These are phyloP conservation scores for Heterotilapia buettikoferi DNA, from an alignment of 2,113 vertebrate species.

Conservation along the genomic window DNA sequence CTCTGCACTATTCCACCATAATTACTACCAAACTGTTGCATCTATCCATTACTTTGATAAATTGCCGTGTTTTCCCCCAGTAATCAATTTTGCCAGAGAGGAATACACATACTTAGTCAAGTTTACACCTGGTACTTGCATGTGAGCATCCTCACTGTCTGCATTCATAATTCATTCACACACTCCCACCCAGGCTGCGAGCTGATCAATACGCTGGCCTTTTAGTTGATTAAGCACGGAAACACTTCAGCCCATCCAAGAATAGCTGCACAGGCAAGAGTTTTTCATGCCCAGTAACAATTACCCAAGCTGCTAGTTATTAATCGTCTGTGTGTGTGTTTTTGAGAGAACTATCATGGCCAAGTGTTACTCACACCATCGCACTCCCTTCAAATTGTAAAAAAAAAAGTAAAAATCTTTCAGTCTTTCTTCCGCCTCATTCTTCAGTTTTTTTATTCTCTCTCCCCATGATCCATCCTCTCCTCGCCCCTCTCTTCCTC, in stretches of 20 bases:
- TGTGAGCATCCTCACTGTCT: neutral
- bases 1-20: neutral
- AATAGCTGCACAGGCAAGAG: neutral
- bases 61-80: neutral
- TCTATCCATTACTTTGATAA: neutral
- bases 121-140: conserved; percentile 18
- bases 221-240: conserved; percentile 27
- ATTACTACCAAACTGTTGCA: neutral
- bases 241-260: neutral
- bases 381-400: conserved; percentile 3
- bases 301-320: neutral
- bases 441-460: conserved; percentile 23
- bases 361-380: conserved; percentile 11
- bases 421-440: conserved; percentile 19
- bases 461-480: conserved; percentile 36
- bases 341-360: neutral
- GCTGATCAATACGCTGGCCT: conserved; percentile 22
- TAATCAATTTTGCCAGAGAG: neutral
- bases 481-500: neutral
- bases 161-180: neutral
- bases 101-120: neutral
- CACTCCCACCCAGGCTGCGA: neutral
- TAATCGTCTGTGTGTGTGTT: neutral
- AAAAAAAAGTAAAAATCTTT: conserved; percentile 37
- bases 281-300: neutral